Conservation (phyloP, 2,797 vertebrate genomes). For the Masticophis lateralis region DNA sequence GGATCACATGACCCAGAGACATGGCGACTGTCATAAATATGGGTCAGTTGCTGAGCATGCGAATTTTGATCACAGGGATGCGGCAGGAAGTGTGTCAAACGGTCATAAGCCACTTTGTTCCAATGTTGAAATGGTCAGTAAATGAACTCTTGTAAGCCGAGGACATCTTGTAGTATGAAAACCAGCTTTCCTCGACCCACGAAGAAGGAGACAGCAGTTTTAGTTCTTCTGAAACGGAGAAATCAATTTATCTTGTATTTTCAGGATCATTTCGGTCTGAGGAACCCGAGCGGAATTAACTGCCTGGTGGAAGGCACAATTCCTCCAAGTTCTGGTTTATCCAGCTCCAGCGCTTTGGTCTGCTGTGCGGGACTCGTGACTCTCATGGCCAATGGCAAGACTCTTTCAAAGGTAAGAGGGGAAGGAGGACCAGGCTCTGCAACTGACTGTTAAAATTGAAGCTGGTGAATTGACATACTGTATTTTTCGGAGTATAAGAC, state of each 20-base stretch:
- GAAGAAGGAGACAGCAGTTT: conserved; percentile 56
- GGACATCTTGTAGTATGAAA: not conserved
- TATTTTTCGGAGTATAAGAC: no score
- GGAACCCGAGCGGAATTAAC: conserved; percentile 82
- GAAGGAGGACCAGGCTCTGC: conserved; percentile 34
- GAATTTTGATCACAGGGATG: no score
- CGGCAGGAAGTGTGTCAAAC: no score
- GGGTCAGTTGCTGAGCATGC: no score
- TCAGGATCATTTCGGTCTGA: conserved; percentile 85
- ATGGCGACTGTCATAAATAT: no score
- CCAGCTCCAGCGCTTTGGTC: conserved; percentile 94
- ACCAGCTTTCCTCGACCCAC: conserved; percentile 20
- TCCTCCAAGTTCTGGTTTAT: conserved; percentile 92
- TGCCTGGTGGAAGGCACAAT: conserved; percentile 91
- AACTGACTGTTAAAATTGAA: conserved; percentile 58
- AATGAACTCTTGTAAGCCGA: not conserved
- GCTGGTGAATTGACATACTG: conserved; percentile 52
- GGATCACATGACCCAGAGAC: no score
- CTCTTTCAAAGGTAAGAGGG: conserved; percentile 86
- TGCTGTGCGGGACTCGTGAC: conserved; percentile 92
- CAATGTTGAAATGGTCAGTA: not conserved
- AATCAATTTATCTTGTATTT: conserved; percentile 61
- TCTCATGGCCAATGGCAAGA: conserved; percentile 83
- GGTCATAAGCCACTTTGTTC: no score
- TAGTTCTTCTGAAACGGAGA: conserved; percentile 22